These are phyloP conservation scores for Syngnathoides biaculeatus DNA, from an alignment of 2,113 vertebrate genomes.

Conservation along the genomic window DNA sequence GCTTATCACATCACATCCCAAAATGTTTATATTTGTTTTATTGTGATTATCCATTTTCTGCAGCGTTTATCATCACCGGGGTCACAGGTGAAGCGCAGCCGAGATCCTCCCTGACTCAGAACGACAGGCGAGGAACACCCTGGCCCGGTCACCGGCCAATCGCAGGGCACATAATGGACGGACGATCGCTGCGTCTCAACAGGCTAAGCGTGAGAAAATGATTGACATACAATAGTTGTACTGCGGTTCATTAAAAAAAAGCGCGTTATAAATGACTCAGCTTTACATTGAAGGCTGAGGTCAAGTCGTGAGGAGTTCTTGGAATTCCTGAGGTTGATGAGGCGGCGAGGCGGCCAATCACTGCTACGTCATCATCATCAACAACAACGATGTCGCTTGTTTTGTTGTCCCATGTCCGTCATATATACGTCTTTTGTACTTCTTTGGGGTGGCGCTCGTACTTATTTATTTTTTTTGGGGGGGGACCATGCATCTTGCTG, in stretches of 20 bases:
- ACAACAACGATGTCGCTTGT: slow-evolving; percentile 17
- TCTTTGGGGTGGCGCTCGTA: slow-evolving; percentile 1
- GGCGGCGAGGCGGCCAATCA: slow-evolving; percentile 16
- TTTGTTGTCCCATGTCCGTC: slow-evolving; percentile 26
- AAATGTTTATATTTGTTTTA: too few species aligned
- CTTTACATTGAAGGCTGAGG: not conserved
- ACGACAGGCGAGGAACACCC: too few species aligned
- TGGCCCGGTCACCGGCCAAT: too few species aligned
- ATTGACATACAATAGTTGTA: too few species aligned
- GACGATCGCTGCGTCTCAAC: too few species aligned
- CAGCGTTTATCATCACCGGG: too few species aligned
- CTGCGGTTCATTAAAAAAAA: not conserved
- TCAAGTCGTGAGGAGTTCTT: not conserved
- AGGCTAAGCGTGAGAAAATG: too few species aligned
- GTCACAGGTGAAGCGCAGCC: too few species aligned
- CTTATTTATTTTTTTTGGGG: slow-evolving; percentile 13
- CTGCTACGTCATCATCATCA: slow-evolving; percentile 13
- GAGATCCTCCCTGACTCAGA: too few species aligned
- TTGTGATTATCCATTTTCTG: too few species aligned
- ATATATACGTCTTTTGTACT: not conserved
- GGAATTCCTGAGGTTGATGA: not conserved
- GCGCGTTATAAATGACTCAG: not conserved
- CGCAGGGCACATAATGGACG: too few species aligned
- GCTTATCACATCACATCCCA: too few species aligned
- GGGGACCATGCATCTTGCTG: not conserved